phyloP scores from a whole-genome alignment of 2,797 vertebrate genomes.

The Acanthornis magna region DNA sequence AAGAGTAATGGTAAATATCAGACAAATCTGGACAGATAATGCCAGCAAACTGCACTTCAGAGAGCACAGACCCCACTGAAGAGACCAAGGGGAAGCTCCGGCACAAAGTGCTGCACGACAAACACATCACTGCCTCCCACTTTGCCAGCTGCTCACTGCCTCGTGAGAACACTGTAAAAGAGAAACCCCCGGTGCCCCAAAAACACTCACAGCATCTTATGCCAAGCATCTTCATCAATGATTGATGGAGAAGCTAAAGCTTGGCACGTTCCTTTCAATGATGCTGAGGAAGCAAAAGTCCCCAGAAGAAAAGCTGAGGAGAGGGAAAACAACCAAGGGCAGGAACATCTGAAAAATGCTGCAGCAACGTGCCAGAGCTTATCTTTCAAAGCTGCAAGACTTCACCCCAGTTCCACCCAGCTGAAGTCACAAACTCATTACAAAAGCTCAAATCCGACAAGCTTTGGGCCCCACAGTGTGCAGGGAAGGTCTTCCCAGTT shows the following conservation, averaged over 20 bases:
- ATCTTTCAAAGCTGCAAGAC: neutral
- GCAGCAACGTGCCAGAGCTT: constrained; percentile 14
- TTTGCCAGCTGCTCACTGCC: neutral
- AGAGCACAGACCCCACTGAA: neutral
- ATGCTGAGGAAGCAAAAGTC: constrained; percentile 26
- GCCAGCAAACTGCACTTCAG: neutral
- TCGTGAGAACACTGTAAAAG: neutral
- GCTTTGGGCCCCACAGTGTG: neutral
- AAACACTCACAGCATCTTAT: neutral
- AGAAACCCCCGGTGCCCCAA: neutral
- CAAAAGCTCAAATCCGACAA: neutral
- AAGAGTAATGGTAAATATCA: neutral
- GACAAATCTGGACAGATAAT: neutral
- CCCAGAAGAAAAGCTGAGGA: constrained; percentile 34
- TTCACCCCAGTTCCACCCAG: constrained; percentile 51
- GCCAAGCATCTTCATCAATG: neutral
- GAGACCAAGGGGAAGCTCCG: neutral
- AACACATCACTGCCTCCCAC: neutral
- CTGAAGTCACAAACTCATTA: neutral
- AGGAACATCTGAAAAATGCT: constrained; percentile 37
- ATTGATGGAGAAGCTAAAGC: constrained; percentile 7
- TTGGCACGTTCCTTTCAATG: neutral
- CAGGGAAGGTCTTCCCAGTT: neutral
- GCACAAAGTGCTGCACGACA: neutral
- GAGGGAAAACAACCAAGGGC: constrained; percentile 34